A percentile compares a stretch with the other conserved stretches of the same genome.
Conservation (phyloP, 2,113 vertebrate genomes). For the Candoia aspera region DNA sequence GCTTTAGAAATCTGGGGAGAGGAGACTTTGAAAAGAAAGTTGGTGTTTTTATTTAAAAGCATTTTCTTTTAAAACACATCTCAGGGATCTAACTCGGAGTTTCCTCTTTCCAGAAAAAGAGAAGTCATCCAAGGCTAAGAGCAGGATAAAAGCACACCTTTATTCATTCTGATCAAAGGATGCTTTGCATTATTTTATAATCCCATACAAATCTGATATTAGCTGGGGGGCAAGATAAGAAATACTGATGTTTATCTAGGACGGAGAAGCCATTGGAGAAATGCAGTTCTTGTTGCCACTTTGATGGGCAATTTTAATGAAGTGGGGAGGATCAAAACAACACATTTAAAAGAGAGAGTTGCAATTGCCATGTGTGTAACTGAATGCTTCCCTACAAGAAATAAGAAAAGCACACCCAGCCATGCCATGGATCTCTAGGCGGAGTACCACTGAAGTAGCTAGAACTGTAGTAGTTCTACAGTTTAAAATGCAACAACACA, state of each 20-base stretch:
- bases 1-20: conserved; percentile 43
- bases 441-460: too few relatives aligned
- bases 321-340: not conserved
- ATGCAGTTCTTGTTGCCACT: not conserved
- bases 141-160: not conserved
- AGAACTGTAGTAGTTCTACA: not conserved
- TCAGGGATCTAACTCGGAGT: not conserved
- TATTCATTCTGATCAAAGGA: conserved; percentile 4
- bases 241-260: not conserved
- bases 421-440: too few relatives aligned
- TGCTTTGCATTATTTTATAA: not conserved
- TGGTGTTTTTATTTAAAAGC: conserved; percentile 31
- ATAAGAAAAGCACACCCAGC: not conserved
- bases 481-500: not conserved
- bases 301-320: conserved; percentile 6
- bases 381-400: not conserved
- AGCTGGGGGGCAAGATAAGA: not conserved
- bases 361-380: not conserved
- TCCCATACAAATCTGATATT: not conserved
- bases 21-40: not conserved
- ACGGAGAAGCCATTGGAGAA: conserved; percentile 15
- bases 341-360: not conserved
- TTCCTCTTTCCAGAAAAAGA: not conserved
- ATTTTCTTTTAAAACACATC: conserved; percentile 34
- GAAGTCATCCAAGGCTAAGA: not conserved